Base-by-base conservation (phyloP, 2,888 invertebrate species). In the Tenthredo mesomela region DNA sequence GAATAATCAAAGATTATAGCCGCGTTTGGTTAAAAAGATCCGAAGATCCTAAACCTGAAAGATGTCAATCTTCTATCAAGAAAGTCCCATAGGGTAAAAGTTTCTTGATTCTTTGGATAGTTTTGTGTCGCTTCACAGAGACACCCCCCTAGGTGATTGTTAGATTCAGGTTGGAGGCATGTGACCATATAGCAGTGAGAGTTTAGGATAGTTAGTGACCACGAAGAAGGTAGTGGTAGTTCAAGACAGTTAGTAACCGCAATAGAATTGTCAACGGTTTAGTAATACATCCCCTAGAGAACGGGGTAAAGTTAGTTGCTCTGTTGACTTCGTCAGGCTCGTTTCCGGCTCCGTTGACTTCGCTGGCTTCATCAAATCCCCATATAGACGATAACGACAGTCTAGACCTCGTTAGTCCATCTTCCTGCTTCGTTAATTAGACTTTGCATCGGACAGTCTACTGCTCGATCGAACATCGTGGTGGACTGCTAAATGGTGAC, bases 181-280 rank as follows among this genome's bases (percentile, higher is more conserved):
- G 29, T 33, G 50, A 77, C 21, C 58, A 40, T 61, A 58, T 58
- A 75, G n/a, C 47, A 82, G 73, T 86, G 89, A 86, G 87, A 90
- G 89, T 90, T 90, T 87, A 84, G 87, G 86, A 90, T 89, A 90
- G 91, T 90, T 91, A 87, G 87, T 87, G 89, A 91, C 90, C 89
- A 86, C 89, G 88, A 89, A 89, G 89, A 89, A 90, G 25, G 80
- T 78, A 58, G 78, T 54, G 78, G 78, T 61, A 80, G 80, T 58
- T 58, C 18, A 80, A 61, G 40, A 61, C 18, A 40, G 80, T 80
- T 61, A 61, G 21, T 40, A 40, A 61, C 80, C 61, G 25, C 80
- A 15, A 33, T 80, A 40, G 25, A 80, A 80, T 80, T 58, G 33
- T 80, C 58, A n/a, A 40, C 37, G 80, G 80, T 37, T 40, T 40